Evolutionary conservation across 2,797 vertebrate species (phyloP), one percentile per base, ranked within the genome.

Genomic region (Thaleichthys pacificus): DNA sequence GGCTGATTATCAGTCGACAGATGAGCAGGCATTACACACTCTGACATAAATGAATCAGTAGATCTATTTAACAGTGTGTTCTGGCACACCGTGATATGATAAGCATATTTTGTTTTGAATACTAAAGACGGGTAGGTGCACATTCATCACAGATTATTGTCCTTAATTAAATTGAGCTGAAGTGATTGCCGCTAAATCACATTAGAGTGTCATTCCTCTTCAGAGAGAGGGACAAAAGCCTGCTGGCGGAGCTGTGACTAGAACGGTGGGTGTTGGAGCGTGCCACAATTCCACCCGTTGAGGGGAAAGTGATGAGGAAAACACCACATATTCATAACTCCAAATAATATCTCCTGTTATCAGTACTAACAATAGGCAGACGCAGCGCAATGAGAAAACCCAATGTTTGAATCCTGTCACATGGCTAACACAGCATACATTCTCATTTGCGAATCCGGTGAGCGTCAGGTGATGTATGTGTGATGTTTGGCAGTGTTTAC

Each of bases 181-280:
- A 89, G 89, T 84, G 82, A 93, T 93, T 84, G 87, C 83, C 88
- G 90, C 88, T 91, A 93, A 93, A 93, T 93, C 90, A 92, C 86
- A 91, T 93, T 93, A 93, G 85, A 73, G 90, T 89, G 90, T 93
- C 92, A 93, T 92, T 93, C 85, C 89, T 92, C 89, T 90, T 91
- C 91, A 91, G 82, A 85, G 86, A 79, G 54, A 77, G 84, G 91
- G 91, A 91, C 87, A 89, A 90, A 89, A 86, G 86, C 82, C 85
- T 81, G 85, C 84, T 77, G 84, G 87, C 88, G 86, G 79, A 68
- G 86, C 86, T 83, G 89, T 86, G 83, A 89, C 86, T 85, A 85
- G 84, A 90, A 85, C 87, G 85, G 85, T 89, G 89, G 89, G 89
- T 89, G 90, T 91, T 90, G 82, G 80, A 81, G 87, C 82, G 75